A percentile compares a stretch with the other conserved stretches of the same genome.
phyloP scores from a whole-genome alignment of 2,888 invertebrate species.

The Tetragonisca angustula region DNA sequence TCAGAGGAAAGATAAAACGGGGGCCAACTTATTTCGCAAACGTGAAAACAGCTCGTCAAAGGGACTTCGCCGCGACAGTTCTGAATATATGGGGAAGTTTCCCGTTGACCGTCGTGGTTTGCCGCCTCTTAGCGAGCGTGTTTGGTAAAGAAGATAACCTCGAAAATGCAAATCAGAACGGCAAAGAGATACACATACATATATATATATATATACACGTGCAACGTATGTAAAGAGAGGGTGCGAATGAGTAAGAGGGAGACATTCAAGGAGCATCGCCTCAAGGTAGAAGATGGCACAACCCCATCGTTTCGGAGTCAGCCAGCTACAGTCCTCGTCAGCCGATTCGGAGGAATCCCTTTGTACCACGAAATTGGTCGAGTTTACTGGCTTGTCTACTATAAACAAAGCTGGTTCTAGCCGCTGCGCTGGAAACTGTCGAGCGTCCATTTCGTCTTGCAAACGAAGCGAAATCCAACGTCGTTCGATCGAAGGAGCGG shows the following conservation, averaged over 20 bases:
- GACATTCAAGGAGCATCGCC: constrained; percentile 45
- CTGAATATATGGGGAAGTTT: constrained; percentile 34
- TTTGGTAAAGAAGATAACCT: constrained; percentile 47
- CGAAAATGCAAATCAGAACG: constrained; percentile 65
- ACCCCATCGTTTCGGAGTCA: constrained; percentile 14
- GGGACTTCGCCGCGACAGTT: not conserved
- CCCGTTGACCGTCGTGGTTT: constrained; percentile 25
- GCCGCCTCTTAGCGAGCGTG: not conserved
- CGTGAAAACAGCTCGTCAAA: not conserved
- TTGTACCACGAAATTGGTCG: constrained; percentile 73
- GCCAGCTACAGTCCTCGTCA: constrained; percentile 23
- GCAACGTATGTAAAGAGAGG: not conserved
- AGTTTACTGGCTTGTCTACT: constrained; percentile 69
- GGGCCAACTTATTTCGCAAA: not conserved
- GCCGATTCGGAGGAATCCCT: constrained; percentile 64
- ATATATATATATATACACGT: not conserved
- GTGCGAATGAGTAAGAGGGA: not conserved
- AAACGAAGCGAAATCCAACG: constrained; percentile 37
- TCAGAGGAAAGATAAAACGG: no score
- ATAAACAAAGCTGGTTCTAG: constrained; percentile 73
- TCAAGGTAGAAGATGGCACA: constrained; percentile 47
- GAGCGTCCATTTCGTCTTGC: constrained; percentile 45
- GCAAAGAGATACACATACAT: not conserved
- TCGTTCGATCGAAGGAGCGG: constrained; percentile 9
- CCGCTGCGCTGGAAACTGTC: constrained; percentile 37